phyloP scores from a whole-genome alignment of 2,113 vertebrate genomes.

The Lagopus leucura region DNA sequence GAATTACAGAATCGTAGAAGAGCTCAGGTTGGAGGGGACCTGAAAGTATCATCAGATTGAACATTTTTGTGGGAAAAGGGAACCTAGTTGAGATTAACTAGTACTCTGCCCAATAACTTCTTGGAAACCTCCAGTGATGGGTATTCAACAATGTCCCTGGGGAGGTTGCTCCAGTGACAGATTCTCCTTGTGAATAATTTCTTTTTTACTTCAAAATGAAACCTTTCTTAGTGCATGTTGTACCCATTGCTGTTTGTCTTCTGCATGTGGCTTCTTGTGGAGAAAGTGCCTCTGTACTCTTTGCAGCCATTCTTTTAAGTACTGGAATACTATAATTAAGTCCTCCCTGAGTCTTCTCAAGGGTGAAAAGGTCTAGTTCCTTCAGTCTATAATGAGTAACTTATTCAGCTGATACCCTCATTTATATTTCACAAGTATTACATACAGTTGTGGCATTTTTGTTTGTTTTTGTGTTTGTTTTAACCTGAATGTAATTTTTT shows the following conservation, averaged over 20 bases:
- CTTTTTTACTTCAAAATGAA: background rate
- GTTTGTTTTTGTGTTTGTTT: background rate
- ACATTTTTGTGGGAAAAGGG: background rate
- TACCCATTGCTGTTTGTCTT: background rate
- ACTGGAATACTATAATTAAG: background rate
- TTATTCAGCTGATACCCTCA: background rate
- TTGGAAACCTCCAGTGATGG: background rate
- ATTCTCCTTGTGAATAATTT: background rate
- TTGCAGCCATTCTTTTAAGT: background rate
- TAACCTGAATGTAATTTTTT: background rate
- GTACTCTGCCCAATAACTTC: background rate
- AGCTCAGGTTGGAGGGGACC: background rate
- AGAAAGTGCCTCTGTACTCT: background rate
- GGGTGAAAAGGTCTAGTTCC: background rate
- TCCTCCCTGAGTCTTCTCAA: background rate
- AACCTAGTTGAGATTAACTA: background rate
- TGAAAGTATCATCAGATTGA: background rate
- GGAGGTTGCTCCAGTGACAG: background rate
- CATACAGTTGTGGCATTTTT: background rate
- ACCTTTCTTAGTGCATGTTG: background rate
- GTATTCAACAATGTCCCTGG: background rate
- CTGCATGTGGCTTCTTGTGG: background rate
- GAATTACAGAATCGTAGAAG: background rate
- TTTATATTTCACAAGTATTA: background rate
- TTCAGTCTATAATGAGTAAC: background rate